Evolutionary conservation across 1,140 invertebrate genomes (phyloP).

Genomic region (Bilobella aurantiaca): DNA sequence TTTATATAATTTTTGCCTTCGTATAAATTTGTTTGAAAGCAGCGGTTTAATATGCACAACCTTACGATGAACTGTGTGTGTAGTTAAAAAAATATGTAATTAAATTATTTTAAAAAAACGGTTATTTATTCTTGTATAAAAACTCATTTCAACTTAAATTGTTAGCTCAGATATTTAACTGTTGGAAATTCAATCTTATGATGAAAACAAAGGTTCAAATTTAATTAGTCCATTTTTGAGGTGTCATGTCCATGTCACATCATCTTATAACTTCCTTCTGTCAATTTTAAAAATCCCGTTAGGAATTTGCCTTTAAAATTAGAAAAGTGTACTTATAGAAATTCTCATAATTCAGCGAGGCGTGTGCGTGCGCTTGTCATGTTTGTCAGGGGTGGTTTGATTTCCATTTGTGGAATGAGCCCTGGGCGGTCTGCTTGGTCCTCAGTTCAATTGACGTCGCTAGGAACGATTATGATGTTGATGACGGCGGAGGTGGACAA

Average conservation of each 20-base stretch:
- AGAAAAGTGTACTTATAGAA: neutral
- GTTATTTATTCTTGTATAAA: too few species aligned
- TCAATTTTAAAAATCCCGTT: neutral
- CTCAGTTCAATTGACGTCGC: neutral
- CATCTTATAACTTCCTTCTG: too few species aligned
- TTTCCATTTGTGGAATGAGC: slow-evolving; percentile 2
- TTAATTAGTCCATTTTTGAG: too few species aligned
- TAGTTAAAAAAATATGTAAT: too few species aligned
- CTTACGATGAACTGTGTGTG: too few species aligned
- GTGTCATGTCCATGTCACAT: too few species aligned
- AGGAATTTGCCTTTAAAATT: neutral
- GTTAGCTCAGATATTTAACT: too few species aligned
- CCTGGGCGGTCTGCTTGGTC: slow-evolving; percentile 3
- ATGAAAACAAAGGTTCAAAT: neutral
- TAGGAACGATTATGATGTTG: slow-evolving; percentile 4
- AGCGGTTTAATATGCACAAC: too few species aligned
- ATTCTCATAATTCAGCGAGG: slow-evolving; percentile 7
- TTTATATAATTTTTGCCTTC: too few species aligned
- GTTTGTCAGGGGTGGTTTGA: neutral
- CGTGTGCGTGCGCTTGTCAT: slow-evolving; percentile 2
- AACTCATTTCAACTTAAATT: too few species aligned
- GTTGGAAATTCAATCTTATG: neutral
- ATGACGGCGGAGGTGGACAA: neutral
- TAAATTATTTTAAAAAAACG: too few species aligned
- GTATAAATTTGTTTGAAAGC: too few species aligned